Base-by-base conservation (phyloP, 2,113 vertebrate species). In the Ardeotis arabs region DNA sequence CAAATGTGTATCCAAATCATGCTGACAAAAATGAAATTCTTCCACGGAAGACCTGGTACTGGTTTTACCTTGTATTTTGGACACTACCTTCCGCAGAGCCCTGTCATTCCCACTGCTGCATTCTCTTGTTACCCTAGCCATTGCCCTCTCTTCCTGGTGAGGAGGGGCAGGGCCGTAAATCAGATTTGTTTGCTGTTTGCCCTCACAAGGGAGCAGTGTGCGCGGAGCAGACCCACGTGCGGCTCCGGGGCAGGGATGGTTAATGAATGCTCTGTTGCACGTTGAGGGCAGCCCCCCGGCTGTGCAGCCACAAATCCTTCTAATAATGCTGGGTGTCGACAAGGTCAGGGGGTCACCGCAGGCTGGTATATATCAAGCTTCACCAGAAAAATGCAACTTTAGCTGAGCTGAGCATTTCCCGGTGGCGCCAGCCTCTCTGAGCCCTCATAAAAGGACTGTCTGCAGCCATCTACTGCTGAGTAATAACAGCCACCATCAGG, bases 371-470 rank as follows among this genome's bases (percentile, higher is more conserved):
- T 74, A 93, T 95, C 95, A 96, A 90, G 49, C 87, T 66, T 74
- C 87, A 81, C 60, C 94, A 94, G 89, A 44, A 96, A 96, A 96
- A 93, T 76, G 88, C 87, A 81, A 59, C 94, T 95, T 91, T 53
- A 89, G 95, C 96, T 93, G 95, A 91, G 89, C 96, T 67, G 87
- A 87, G 90, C 85, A 58, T 97, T 89, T 96, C 82, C 95, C 77
- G 2, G 94, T 98, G 98, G 98, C 98, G 98, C 98, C 98, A 98
- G 98, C 97, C 84, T 96, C 97, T 96, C 97, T 92, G 29, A 95
- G 97, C 95, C 96, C 98, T 98, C 98, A 94, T 98, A 98, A 98
- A 98, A 97, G 96, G 90, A 78, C 97, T 93, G 92, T 98, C 98
- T 97, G 97, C 97, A 97, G 93, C 95, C 96, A 37, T 59, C n/a